A percentile compares a stretch with the other conserved stretches of the same genome.
phyloP scores from a whole-genome alignment of 1,140 invertebrate species.

The Saccostrea echinata region DNA sequence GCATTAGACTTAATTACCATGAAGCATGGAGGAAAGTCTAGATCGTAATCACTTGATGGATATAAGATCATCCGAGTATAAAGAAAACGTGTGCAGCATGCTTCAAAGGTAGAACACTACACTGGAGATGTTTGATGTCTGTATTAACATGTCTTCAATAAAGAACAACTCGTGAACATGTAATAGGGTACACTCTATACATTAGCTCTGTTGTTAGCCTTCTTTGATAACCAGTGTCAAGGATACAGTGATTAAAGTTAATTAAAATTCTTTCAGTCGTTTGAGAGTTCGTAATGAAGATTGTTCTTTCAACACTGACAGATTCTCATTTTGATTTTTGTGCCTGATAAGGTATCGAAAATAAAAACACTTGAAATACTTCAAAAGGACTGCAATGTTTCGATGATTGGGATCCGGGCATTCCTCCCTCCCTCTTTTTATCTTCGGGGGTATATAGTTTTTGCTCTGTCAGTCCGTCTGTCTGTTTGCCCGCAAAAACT shows the following conservation, averaged over 20 bases:
- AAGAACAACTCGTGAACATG: neutral
- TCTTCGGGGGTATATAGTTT: too few relatives aligned
- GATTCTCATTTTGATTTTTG: conserved; percentile 30
- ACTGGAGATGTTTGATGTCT: conserved; percentile 7
- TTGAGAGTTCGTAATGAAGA: neutral
- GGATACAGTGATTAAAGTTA: neutral
- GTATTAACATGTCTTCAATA: neutral
- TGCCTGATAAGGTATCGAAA: neutral
- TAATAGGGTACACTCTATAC: neutral
- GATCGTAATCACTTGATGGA: too few relatives aligned
- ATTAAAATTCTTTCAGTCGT: neutral
- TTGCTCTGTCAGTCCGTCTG: too few relatives aligned
- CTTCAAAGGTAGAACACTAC: neutral
- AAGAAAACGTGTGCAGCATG: neutral
- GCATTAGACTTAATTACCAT: too few relatives aligned
- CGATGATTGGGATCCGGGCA: neutral
- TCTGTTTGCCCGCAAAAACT: too few relatives aligned
- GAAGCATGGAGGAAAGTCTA: too few relatives aligned
- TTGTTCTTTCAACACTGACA: conserved; percentile 3
- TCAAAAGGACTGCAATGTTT: neutral
- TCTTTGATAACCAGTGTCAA: neutral
- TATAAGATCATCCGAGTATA: too few relatives aligned
- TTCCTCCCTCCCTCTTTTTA: too few relatives aligned
- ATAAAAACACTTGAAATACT: neutral
- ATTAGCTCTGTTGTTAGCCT: neutral